phyloP scores from a whole-genome alignment of 2,888 invertebrate species.

The Melieria crassipennis region DNA sequence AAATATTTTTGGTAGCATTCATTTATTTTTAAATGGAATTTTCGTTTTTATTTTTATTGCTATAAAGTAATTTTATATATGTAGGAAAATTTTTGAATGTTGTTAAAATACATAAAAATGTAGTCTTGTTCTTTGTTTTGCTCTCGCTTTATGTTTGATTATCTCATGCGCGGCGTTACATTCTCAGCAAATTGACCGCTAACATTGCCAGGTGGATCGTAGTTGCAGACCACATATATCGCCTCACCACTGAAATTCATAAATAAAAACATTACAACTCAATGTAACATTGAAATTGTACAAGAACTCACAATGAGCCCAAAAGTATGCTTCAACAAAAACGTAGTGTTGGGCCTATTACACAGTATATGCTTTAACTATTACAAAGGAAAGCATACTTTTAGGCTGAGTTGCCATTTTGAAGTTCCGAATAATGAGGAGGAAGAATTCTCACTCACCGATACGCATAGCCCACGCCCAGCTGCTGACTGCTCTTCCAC shows the following conservation, averaged over 20 bases:
- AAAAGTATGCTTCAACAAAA: too few relatives aligned
- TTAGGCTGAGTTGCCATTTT: neutral
- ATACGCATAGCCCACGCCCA: conserved; percentile 80
- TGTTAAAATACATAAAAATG: neutral
- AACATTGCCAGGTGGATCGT: conserved; percentile 46
- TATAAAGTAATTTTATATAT: neutral
- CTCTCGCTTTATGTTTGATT: neutral
- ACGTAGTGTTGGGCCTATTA: too few relatives aligned
- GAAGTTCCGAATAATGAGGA: neutral
- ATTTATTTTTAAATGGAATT: too few relatives aligned
- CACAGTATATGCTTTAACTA: too few relatives aligned
- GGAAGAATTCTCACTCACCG: conserved; percentile 45
- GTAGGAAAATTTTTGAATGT: neutral
- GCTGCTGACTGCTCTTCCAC: conserved; percentile 78
- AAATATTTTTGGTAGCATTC: too few relatives aligned
- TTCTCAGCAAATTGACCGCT: conserved; percentile 36
- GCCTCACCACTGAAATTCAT: conserved; percentile 34
- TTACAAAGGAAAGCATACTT: too few relatives aligned
- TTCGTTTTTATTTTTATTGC: too few relatives aligned
- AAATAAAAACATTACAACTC: neutral
- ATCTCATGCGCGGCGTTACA: conserved; percentile 33
- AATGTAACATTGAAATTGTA: neutral
- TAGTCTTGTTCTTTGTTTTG: neutral
- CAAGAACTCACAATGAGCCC: too few relatives aligned
- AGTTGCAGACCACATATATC: conserved; percentile 44